A percentile compares a stretch with the other conserved stretches of the same genome.
phyloP scores from a whole-genome alignment of 1,140 invertebrate genomes.

The Drosophila saltans region DNA sequence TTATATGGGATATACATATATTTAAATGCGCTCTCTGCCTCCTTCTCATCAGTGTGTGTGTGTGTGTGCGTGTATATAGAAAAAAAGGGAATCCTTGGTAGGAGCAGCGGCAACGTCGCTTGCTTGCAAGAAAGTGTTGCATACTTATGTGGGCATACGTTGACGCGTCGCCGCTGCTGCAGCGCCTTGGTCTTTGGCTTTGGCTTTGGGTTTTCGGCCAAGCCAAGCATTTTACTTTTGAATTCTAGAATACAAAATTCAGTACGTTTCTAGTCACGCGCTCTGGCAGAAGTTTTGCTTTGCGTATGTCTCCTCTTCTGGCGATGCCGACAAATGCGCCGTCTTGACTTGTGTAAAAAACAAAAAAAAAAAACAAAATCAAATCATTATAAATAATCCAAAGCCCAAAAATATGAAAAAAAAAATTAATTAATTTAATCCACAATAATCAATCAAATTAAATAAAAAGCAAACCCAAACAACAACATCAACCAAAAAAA shows the following conservation, averaged over 20 bases:
- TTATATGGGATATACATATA: constrained; percentile 79
- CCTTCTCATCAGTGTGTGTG: constrained; percentile 3
- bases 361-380: constrained; percentile 21
- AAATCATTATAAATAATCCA: constrained; percentile 44
- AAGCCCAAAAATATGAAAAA: constrained; percentile 14
- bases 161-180: constrained; percentile 67
- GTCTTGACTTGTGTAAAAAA: constrained; percentile 71
- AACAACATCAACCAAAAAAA: constrained; percentile 9
- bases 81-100: constrained; percentile 12
- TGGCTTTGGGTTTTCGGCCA: constrained; percentile 48
- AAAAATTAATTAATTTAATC: constrained; percentile 38
- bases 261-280: constrained; percentile 82
- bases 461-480: constrained; percentile 33
- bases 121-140: constrained; percentile 79
- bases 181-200: constrained; percentile 69
- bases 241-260: constrained; percentile 74
- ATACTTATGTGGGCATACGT: constrained; percentile 70
- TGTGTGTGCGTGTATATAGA: constrained; percentile 8
- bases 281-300: constrained; percentile 79
- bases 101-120: constrained; percentile 15
- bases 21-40: constrained; percentile 61
- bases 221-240: constrained; percentile 74
- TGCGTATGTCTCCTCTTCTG: constrained; percentile 66
- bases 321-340: constrained; percentile 66
- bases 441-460: constrained; percentile 24